phyloP scores from a whole-genome alignment of 1,140 invertebrate species.

The Augochlora pura region DNA sequence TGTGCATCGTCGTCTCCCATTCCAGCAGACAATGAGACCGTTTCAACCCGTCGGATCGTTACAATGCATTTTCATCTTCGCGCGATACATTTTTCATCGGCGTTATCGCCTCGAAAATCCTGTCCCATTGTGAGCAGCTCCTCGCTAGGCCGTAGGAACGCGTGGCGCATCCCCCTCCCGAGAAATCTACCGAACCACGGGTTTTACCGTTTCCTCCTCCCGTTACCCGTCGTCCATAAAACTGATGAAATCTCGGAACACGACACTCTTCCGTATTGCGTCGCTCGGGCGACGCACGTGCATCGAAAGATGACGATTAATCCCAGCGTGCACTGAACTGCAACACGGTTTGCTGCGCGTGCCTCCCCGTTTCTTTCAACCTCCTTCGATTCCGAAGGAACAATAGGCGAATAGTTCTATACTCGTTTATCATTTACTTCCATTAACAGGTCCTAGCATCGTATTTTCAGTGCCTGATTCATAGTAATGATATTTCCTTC shows the following conservation, averaged over 20 bases:
- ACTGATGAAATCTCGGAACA: conserved; percentile 41
- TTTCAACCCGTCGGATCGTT: conserved; percentile 22
- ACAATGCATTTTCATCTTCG: conserved; percentile 47
- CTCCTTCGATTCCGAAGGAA: not conserved
- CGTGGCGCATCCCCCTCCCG: conserved; percentile 1
- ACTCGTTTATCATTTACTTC: not conserved
- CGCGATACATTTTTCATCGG: conserved; percentile 48
- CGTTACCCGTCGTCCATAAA: conserved; percentile 40
- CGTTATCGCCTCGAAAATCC: conserved; percentile 40
- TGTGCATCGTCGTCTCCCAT: conserved; percentile 3
- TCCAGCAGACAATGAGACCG: conserved; percentile 24
- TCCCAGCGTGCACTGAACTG: not conserved
- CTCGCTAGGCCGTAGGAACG: conserved; percentile 21
- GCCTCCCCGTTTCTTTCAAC: not conserved
- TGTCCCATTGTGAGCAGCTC: conserved; percentile 24
- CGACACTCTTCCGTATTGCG: not conserved
- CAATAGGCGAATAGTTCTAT: not conserved
- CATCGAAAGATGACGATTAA: conserved; percentile 31
- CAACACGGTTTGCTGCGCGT: not conserved
- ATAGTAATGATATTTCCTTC: too few relatives aligned
- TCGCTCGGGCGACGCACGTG: not conserved
- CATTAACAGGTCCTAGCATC: not conserved
- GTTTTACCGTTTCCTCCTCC: conserved; percentile 11
- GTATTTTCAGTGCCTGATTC: too few relatives aligned
- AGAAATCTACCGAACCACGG: conserved; percentile 21